Base-by-base conservation (phyloP, 2,113 vertebrate species). In the Melanerpes aurifrons region DNA sequence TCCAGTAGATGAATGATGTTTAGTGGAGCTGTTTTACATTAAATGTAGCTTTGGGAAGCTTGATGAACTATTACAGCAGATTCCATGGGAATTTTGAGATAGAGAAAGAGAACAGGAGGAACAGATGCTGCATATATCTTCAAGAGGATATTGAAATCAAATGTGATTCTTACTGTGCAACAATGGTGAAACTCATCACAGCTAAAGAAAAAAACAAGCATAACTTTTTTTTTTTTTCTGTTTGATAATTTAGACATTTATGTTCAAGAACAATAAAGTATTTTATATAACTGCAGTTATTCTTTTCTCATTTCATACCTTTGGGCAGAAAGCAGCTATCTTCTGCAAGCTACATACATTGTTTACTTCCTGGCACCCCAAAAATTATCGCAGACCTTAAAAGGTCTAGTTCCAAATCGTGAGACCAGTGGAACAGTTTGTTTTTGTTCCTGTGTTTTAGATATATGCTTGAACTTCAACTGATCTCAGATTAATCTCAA, bases 1-100 rank as follows among this genome's bases (percentile, higher is more conserved):
- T 93, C 57, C 75, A 92, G 85, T 76, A 90, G 50, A 87, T 56
- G 13, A 79, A 10, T 69, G 87, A 76, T 92, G 88, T 87, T 92
- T 90, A 94, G 67, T 89, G 57, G 71, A 90, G 25, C 37, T 70
- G 22, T 10, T 94, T 92, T 80, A 85, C 25, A 76, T 92, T 79
- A 85, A 85, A 63, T 8, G 6, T 82, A 76, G 67, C 59, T 92
- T 92, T 76, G 69, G 67, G 83, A 90, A 74, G 28, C 35, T 77
- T 93, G 73, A 56, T 84, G 81, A 92, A 79, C 70, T 92, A 69
- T 84, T 92, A 57, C 31, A 85, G 71, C 11, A 84, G 56, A 85
- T 63, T 95, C 56, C 47, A 74, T n/a, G 57, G 72, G 77, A 90
- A 87, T 77, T 92, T 82, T 67, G 54, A 75, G 45, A 47, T 7